Base-by-base conservation (phyloP, 2,888 invertebrate genomes). In the Slavum lentiscoides region DNA sequence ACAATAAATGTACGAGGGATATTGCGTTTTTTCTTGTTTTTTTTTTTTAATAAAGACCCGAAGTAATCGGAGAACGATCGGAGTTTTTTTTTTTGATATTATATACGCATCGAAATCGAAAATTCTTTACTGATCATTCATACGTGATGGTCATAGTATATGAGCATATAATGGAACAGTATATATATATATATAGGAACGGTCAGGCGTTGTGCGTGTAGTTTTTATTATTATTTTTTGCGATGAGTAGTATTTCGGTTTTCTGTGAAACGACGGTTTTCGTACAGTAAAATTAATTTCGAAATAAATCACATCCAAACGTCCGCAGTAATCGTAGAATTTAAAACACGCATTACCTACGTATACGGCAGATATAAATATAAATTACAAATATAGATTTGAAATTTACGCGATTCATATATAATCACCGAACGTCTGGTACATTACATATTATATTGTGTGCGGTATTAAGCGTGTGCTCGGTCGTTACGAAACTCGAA, bases 161-260 rank as follows among this genome's bases (percentile, higher is more conserved):
- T n/a, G n/a, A n/a, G n/a, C n/a, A 30, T 30, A 30, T 30, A 30
- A 30, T 4, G 30, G 30, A 30, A 30, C 30, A 30, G 37, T 43
- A 77, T 61, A 69, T n/a, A n/a, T n/a, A n/a, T n/a, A n/a, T n/a
- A n/a, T n/a, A 77, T 62, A 59, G 37, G 53, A 59, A 77, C 13
- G 49, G 17, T 53, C 43, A 30, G 68, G 11, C 77, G 61, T 53
- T 37, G 13, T 76, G n/a, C 21, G 37, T 62, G 53, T 17, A 69
- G 30, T 62, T 62, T 8, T 37, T 61, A 11, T 21, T 53, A 17
- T n/a, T 43, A 49, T 68, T 49, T 23, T 23, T 13, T 23, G 3
- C 6, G 2, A 8, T 19, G 3, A 17, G 2, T 19, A 19, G 3
- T 55, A 55, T 7, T 55, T 55, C 2, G 13, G n/a, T 21, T 21